phyloP scores from a whole-genome alignment of 1,140 invertebrate genomes.

The Dendroctonus ponderosae region DNA sequence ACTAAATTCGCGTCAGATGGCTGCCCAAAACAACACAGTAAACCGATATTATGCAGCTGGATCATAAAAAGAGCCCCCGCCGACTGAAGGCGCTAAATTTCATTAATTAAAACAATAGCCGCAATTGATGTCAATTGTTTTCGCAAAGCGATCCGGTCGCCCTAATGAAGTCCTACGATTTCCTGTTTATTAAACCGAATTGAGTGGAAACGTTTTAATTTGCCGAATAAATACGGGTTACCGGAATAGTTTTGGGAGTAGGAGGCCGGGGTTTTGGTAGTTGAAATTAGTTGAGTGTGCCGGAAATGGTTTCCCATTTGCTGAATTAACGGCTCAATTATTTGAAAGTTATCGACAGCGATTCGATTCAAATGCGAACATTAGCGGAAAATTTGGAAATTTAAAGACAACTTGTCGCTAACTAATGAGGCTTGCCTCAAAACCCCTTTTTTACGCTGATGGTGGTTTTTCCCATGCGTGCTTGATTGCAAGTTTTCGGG shows the following conservation, averaged over 20 bases:
- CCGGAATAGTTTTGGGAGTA: slow-evolving; percentile 22
- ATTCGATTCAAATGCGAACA: too few relatives aligned
- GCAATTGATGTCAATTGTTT: slow-evolving; percentile 31
- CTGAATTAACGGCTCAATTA: slow-evolving; percentile 14
- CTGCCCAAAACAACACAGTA: neutral
- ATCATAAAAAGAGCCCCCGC: slow-evolving; percentile 18
- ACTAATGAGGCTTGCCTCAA: too few relatives aligned
- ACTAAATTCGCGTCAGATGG: too few relatives aligned
- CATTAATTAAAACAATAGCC: slow-evolving; percentile 34
- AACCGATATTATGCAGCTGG: slow-evolving; percentile 20
- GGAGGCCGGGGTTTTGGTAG: neutral
- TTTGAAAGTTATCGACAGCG: slow-evolving; percentile 6
- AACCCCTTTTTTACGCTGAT: too few relatives aligned
- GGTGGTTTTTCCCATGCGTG: too few relatives aligned
- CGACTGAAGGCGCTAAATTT: slow-evolving; percentile 28
- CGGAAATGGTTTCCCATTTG: slow-evolving; percentile 21
- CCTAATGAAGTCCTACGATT: slow-evolving; percentile 26
- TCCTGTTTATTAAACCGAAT: slow-evolving; percentile 31
- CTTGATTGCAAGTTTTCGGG: too few relatives aligned
- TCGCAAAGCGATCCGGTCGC: slow-evolving; percentile 14
- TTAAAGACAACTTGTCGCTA: too few relatives aligned
- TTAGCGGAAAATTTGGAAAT: too few relatives aligned
- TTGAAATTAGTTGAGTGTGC: slow-evolving; percentile 24
- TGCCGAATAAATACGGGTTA: slow-evolving; percentile 25
- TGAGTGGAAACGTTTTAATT: slow-evolving; percentile 33